Percentiles rank a stretch among this genome's conserved stretches.
These are phyloP conservation scores for Cenopis cana DNA, from an alignment of 2,888 invertebrate genomes.

Conservation along the genomic window DNA sequence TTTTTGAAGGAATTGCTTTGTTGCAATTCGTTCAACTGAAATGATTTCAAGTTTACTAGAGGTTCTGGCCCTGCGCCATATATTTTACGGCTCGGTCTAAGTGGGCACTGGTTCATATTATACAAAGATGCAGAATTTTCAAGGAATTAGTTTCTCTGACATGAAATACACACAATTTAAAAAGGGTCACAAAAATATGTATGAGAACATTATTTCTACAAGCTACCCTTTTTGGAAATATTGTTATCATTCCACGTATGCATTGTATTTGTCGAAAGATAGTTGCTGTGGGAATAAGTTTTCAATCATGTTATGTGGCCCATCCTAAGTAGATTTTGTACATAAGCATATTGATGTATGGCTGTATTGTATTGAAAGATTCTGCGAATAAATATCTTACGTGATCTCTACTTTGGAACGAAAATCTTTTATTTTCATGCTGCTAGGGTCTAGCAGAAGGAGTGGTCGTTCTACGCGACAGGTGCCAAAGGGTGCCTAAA, in stretches of 20 bases:
- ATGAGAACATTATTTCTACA: conserved; percentile 12
- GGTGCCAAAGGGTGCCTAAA: too few species aligned
- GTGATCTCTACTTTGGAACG: conserved; percentile 24
- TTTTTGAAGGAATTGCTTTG: too few species aligned
- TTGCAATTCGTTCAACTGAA: too few species aligned
- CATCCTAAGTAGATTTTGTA: conserved; percentile 33
- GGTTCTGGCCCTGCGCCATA: too few species aligned
- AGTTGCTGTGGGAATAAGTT: conserved; percentile 28
- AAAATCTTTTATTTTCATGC: conserved; percentile 1
- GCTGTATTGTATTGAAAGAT: conserved; percentile 16
- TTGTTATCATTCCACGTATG: conserved; percentile 24
- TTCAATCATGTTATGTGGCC: conserved; percentile 8
- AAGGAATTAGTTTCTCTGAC: not conserved
- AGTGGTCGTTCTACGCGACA: too few species aligned
- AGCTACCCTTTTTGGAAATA: conserved; percentile 17
- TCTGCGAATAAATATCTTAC: conserved; percentile 15
- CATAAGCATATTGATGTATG: conserved; percentile 17
- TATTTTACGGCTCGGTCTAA: too few species aligned
- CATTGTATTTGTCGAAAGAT: not conserved
- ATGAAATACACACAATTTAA: not conserved
- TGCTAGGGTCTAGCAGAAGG: too few species aligned
- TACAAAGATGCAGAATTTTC: not conserved
- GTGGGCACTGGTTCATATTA: too few species aligned
- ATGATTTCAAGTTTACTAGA: too few species aligned
- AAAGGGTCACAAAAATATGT: not conserved